Percentiles rank a stretch among this genome's conserved stretches.
These are phyloP conservation scores for Pyxicephalus adspersus DNA, from an alignment of 2,113 vertebrate species.

Conservation along the genomic window DNA sequence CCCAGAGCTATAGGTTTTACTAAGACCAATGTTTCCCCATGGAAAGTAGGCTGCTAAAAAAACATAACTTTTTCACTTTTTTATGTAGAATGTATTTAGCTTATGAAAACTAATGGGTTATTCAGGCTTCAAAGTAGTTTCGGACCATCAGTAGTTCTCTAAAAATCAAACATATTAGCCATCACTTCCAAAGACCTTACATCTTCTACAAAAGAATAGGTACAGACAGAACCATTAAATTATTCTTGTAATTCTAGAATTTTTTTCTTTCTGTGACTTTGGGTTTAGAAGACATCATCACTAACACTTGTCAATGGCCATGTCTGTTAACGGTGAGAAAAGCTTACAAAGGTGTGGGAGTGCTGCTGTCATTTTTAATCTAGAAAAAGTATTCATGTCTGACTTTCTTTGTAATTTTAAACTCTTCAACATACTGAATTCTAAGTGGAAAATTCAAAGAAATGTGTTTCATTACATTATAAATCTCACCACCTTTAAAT, in stretches of 20 bases:
- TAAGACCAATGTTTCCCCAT: no score
- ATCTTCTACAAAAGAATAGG: no score
- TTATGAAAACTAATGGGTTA: no score
- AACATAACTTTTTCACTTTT: background rate
- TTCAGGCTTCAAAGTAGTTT: no score
- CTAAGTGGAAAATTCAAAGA: conserved; percentile 47
- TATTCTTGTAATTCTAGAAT: background rate
- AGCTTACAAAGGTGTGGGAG: conserved; percentile 2
- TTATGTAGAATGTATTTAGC: no score
- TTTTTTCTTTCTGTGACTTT: background rate
- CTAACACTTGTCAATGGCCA: background rate
- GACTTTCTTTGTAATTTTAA: conserved; percentile 30
- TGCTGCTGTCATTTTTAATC: conserved; percentile 42
- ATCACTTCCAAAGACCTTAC: no score
- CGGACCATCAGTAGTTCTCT: no score
- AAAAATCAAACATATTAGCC: no score
- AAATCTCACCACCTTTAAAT: conserved; percentile 42
- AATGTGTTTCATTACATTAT: conserved; percentile 45
- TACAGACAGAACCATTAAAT: no score
- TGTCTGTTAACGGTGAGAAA: conserved; percentile 3
- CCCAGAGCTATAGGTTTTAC: no score
- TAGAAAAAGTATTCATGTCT: conserved; percentile 20
- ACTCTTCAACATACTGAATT: conserved; percentile 33
- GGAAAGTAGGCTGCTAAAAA: background rate
- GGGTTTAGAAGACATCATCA: background rate